Percentiles rank a stretch among this genome's conserved stretches.
Evolutionary conservation across 1,140 invertebrate genomes (phyloP).

Genomic region (Thaumatotibia leucotreta): DNA sequence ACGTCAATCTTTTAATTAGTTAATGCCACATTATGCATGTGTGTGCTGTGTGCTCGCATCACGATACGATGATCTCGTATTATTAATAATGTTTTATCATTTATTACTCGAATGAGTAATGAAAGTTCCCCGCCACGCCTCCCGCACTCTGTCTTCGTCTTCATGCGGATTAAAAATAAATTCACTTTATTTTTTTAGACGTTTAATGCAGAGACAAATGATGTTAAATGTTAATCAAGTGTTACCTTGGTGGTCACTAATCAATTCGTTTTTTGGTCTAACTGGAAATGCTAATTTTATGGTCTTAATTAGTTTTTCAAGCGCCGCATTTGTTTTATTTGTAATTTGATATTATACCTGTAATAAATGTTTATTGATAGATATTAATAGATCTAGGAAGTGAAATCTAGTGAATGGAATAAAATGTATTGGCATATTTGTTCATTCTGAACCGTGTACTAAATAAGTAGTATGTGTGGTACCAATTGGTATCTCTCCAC

Average conservation of each 20-base stretch:
- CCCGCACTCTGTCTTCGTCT: conserved; percentile 69
- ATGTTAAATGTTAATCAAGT: conserved; percentile 12
- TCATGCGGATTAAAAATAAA: conserved; percentile 22
- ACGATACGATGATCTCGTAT: conserved; percentile 66
- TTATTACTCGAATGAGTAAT: conserved; percentile 72
- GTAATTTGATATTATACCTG: no score
- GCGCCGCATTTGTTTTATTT: no score
- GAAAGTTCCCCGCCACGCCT: conserved; percentile 70
- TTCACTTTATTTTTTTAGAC: conserved; percentile 46
- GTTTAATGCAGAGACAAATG: conserved; percentile 5
- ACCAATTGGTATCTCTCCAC: no score
- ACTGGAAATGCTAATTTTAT: background rate
- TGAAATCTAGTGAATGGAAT: no score
- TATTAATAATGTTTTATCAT: conserved; percentile 77
- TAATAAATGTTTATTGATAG: no score
- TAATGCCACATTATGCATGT: conserved; percentile 35
- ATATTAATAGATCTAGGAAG: no score
- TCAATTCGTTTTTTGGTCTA: background rate
- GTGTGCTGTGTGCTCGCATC: conserved; percentile 43
- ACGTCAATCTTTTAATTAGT: conserved; percentile 64
- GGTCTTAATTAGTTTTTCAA: background rate
- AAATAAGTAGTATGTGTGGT: no score
- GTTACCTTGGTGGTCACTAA: conserved; percentile 5
- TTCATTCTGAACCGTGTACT: no score
- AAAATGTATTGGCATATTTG: no score